Conservation (phyloP, 2,888 invertebrate species). For the Hypomecis punctinalis region DNA sequence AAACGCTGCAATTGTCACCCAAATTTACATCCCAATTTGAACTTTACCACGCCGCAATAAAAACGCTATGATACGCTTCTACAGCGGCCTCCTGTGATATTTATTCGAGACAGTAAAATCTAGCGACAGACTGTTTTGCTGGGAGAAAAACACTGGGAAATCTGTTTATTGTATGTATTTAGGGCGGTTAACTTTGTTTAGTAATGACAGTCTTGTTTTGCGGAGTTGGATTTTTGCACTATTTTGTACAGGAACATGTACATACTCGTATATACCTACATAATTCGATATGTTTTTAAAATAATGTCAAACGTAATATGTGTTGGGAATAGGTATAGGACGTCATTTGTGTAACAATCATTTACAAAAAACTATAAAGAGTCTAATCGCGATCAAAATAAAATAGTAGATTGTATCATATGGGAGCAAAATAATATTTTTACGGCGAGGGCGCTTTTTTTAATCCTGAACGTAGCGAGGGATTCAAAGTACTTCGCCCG, state of each 20-base stretch:
- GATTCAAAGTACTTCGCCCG: too few species aligned
- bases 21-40: conserved; percentile 47
- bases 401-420: too few species aligned
- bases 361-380: too few species aligned
- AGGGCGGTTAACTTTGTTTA: conserved; percentile 42
- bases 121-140: conserved; percentile 50
- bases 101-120: conserved; percentile 55
- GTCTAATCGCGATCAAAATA: too few species aligned
- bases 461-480: too few species aligned
- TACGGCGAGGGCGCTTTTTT: too few species aligned
- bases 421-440: too few species aligned
- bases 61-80: conserved; percentile 31
- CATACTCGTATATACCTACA: too few species aligned
- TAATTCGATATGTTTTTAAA: too few species aligned
- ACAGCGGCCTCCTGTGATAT: conserved; percentile 45
- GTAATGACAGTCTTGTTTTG: conserved; percentile 24
- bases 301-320: too few species aligned
- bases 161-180: conserved; percentile 53
- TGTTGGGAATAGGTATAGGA: too few species aligned
- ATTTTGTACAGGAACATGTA: not conserved
- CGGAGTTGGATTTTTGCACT: not conserved
- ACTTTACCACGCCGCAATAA: conserved; percentile 41
- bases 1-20: conserved; percentile 56
- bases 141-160: conserved; percentile 53
- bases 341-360: too few species aligned